Conservation (phyloP, 2,113 vertebrate genomes). For the Vireo altiloquus region DNA sequence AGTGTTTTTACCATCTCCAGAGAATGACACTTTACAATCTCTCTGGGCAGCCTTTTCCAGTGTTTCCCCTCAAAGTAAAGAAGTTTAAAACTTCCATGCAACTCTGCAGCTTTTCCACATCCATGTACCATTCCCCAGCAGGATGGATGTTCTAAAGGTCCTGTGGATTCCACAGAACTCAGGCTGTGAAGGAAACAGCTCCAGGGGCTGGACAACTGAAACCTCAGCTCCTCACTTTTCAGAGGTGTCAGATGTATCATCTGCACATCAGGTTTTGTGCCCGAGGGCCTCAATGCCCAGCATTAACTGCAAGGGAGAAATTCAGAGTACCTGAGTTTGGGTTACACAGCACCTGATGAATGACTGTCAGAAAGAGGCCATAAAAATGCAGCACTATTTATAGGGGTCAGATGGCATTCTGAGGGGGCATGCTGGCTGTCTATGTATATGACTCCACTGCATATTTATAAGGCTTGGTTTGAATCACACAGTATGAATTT, state of each 20-base stretch:
- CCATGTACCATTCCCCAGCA: background rate
- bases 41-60: background rate
- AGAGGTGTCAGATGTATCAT: background rate
- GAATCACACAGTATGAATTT: background rate
- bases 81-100: background rate
- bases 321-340: background rate
- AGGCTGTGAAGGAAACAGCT: background rate
- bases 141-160: background rate
- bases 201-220: background rate
- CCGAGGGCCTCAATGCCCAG: background rate
- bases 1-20: background rate
- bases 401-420: conserved; percentile 8
- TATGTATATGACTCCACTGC: background rate
- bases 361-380: background rate
- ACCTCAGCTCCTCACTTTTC: background rate
- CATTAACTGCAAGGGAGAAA: background rate
- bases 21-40: background rate
- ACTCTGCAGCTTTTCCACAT: background rate
- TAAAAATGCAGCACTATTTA: conserved; percentile 7
- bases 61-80: background rate
- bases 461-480: conserved; percentile 28
- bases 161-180: background rate
- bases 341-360: background rate
- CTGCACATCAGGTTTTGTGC: background rate
- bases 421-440: background rate